Conservation (phyloP, 2,113 vertebrate genomes). For the Corapipo altera region DNA sequence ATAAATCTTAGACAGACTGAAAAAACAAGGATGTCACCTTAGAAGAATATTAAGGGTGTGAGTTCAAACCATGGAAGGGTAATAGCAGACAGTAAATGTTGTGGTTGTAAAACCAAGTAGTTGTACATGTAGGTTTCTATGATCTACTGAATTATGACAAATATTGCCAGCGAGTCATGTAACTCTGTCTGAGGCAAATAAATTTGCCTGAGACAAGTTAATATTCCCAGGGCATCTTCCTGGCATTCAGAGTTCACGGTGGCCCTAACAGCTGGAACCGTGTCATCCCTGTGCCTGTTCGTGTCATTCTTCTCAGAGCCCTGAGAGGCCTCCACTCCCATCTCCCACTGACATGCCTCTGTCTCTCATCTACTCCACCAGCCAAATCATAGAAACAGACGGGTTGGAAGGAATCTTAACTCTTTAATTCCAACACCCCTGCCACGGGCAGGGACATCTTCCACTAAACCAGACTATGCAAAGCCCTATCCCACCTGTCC, state of each 20-base stretch:
- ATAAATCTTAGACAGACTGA: background rate
- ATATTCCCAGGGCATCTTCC: background rate
- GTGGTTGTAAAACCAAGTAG: background rate
- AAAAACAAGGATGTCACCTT: background rate
- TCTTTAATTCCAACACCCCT: background rate
- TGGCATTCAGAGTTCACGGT: background rate
- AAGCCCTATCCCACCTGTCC: background rate
- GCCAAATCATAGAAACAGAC: background rate
- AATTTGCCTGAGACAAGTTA: background rate
- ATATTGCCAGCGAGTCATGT: background rate
- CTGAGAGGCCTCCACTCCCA: background rate
- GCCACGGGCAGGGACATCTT: background rate
- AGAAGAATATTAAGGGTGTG: background rate
- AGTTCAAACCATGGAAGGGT: background rate
- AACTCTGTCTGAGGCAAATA: background rate
- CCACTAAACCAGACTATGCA: background rate
- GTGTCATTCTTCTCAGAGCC: background rate
- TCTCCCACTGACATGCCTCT: background rate
- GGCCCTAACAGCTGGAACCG: background rate
- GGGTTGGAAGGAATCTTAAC: no score
- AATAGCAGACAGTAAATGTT: background rate
- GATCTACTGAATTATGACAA: background rate
- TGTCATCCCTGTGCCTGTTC: rapidly evolving
- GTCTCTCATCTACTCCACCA: background rate
- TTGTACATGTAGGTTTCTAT: background rate